Base-by-base conservation (phyloP, 2,797 vertebrate species). In the Darevskia nairensis region DNA sequence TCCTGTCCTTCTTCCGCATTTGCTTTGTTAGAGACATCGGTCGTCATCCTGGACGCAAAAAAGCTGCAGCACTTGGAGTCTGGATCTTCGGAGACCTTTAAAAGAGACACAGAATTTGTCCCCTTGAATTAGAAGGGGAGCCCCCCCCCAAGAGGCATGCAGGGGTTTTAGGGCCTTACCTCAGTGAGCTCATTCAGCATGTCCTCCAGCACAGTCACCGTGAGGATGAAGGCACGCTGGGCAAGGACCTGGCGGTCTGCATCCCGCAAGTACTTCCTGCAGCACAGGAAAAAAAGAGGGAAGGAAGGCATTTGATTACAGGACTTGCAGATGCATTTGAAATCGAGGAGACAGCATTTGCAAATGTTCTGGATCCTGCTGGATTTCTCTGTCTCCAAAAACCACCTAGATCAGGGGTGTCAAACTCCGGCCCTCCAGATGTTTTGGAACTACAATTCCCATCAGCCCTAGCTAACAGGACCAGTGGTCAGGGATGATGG, bases 221-320 rank as follows among this genome's bases (percentile, higher is more conserved):
- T 99, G 96, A 99, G 98, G 96, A 99, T 97, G 95, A 98, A 99
- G 89, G 99, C 99, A 95, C 98, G 97, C 91, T 99, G 98, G 79
- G 99, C 98, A 98, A 99, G 97, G 89, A 98, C 98, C 93, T 99
- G 99, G 87, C 99, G 98, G 97, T 99, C 99, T 85, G 98, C 99
- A 99, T 99, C 99, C 92, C 99, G 97, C 93, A 99, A 96, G 96
- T 99, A 99, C 93, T 99, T 99, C 97, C 99, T 99, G 94, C 1
- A 92, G 86, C 76, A 83, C 21, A 21, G 71, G 17, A 6, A 2
- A 32, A 35, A 39, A 39, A 39, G 15, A 39, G 32, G 71, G 80
- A 64, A 93, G 25, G 82, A 55, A 35, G 8, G 3, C 17, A 55
- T 41, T 55, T 19, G 80, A 76, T 41, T 74, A 85, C 74, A 84